These are phyloP conservation scores for Platysteira castanea DNA, from an alignment of 2,113 vertebrate species.

Conservation along the genomic window DNA sequence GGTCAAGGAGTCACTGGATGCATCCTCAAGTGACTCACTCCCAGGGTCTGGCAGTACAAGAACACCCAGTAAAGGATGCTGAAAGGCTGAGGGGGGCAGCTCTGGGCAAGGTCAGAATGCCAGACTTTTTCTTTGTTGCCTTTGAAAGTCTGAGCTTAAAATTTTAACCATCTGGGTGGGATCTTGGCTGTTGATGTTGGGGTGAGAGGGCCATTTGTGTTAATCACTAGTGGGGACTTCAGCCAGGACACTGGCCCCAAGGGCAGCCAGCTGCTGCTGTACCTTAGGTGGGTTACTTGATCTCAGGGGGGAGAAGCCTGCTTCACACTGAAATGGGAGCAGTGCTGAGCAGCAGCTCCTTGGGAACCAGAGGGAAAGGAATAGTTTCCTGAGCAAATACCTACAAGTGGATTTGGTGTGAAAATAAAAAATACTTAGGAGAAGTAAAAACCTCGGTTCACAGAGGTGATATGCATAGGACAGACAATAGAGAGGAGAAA, in stretches of 20 bases:
- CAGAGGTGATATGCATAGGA: not conserved
- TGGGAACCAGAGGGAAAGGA: not conserved
- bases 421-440: not conserved
- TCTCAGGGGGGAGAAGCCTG: not conserved
- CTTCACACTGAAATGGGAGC: not conserved
- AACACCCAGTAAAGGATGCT: not conserved
- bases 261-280: not conserved
- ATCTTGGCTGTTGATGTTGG: not conserved
- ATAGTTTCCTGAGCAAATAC: not conserved
- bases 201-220: not conserved
- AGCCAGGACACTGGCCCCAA: not conserved
- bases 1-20: fast-evolving
- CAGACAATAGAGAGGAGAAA: not conserved
- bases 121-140: not conserved
- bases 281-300: not conserved
- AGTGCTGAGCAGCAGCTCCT: not conserved
- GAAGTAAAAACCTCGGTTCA: not conserved
- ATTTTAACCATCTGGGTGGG: not conserved
- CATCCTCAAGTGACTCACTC: not conserved
- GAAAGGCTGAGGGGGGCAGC: not conserved
- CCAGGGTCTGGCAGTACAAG: not conserved
- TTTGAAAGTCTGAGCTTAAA: not conserved
- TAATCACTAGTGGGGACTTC: not conserved
- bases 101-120: not conserved
- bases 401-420: not conserved